phyloP scores from a whole-genome alignment of 2,797 vertebrate species.

The Triplophysa yarkandensis region DNA sequence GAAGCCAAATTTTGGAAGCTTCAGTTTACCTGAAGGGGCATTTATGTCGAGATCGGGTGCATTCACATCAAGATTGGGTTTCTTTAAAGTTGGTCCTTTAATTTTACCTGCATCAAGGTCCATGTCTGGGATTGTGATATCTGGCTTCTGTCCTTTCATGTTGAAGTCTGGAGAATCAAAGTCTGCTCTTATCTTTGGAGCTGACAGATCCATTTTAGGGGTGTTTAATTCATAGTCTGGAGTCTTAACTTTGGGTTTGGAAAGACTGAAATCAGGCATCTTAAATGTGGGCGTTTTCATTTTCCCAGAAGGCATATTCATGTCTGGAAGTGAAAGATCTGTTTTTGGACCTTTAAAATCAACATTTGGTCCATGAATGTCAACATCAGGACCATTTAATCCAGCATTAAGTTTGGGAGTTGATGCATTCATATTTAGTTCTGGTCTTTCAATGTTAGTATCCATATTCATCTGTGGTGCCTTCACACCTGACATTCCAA shows the following conservation, averaged over 20 bases:
- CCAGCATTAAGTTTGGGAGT: constrained; percentile 51
- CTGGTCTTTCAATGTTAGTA: constrained; percentile 56
- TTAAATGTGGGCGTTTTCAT: constrained; percentile 57
- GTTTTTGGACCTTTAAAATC: no score
- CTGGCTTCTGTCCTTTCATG: constrained; percentile 48
- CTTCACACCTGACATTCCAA: constrained; percentile 55
- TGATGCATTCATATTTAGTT: constrained; percentile 49
- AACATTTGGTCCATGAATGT: no score
- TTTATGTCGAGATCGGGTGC: constrained; percentile 44
- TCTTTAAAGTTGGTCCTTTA: constrained; percentile 13
- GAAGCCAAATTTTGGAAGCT: constrained; percentile 44
- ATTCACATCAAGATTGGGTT: constrained; percentile 13
- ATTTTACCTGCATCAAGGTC: constrained; percentile 53
- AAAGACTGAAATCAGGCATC: constrained; percentile 41
- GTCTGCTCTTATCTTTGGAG: constrained; percentile 62
- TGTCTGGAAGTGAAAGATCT: constrained; percentile 51
- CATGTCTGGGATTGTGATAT: constrained; percentile 38
- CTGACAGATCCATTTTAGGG: constrained; percentile 60
- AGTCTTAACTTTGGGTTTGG: constrained; percentile 52
- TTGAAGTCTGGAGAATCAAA: constrained; percentile 43
- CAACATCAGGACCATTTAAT: constrained; percentile 41
- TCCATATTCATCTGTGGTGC: constrained; percentile 55
- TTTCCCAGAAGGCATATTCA: constrained; percentile 55
- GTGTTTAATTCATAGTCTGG: constrained; percentile 52
- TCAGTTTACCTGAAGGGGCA: constrained; percentile 51